Conservation (phyloP, 2,888 invertebrate genomes). For the Eilema depressum region DNA sequence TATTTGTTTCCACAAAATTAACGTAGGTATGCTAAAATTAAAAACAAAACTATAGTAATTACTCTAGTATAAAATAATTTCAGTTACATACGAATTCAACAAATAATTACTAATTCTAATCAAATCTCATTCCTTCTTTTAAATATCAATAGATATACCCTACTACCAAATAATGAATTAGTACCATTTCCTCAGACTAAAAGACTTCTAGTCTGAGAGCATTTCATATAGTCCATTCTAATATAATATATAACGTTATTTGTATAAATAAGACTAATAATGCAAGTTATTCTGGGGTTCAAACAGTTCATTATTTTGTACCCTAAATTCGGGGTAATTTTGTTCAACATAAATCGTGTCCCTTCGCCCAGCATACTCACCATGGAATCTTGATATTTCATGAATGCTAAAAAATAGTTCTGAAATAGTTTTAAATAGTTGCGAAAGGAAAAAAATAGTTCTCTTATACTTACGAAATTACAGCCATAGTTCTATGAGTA, state of each 20-base stretch:
- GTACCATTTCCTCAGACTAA: too few species aligned
- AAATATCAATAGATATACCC: background rate
- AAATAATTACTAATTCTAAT: background rate
- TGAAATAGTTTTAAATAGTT: too few species aligned
- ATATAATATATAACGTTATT: background rate
- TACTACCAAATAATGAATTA: slow-evolving; percentile 19
- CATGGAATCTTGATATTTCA: too few species aligned
- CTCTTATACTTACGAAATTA: too few species aligned
- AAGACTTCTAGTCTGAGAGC: too few species aligned
- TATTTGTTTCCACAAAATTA: background rate
- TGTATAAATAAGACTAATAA: slow-evolving; percentile 21
- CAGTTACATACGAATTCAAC: background rate
- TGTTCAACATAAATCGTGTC: too few species aligned
- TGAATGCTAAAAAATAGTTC: too few species aligned
- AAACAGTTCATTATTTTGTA: background rate
- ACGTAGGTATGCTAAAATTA: background rate
- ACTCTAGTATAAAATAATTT: background rate
- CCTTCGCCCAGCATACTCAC: too few species aligned
- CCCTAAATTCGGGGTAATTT: background rate
- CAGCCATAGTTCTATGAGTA: too few species aligned
- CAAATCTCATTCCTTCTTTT: background rate
- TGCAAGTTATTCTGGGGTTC: slow-evolving; percentile 56
- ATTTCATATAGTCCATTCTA: slow-evolving; percentile 2
- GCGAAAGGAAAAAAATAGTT: too few species aligned
- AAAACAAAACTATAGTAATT: background rate